These are phyloP conservation scores for Percopsis transmontana DNA, from an alignment of 2,113 vertebrate species.

Conservation along the genomic window DNA sequence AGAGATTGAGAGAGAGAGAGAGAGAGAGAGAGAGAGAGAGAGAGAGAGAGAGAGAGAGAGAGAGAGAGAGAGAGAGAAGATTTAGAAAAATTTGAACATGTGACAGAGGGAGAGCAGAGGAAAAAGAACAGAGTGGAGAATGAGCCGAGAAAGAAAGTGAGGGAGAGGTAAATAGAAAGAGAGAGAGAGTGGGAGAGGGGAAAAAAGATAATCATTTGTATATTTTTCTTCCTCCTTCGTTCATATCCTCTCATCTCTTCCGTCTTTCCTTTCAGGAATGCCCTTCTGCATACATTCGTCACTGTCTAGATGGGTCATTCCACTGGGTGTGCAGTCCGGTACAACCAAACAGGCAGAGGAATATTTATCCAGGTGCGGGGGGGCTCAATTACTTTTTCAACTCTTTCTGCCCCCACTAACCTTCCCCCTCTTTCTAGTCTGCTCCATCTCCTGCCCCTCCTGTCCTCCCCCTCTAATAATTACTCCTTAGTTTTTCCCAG, in stretches of 20 bases:
- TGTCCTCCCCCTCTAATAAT: slow-evolving; percentile 10
- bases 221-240: neutral
- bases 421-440: slow-evolving; percentile 20
- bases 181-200: slow-evolving; percentile 4
- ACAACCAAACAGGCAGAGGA: neutral
- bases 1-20: no score
- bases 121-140: neutral
- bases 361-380: neutral
- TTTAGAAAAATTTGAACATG: slow-evolving; percentile 40
- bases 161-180: neutral
- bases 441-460: slow-evolving; percentile 5
- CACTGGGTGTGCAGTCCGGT: slow-evolving; percentile 5
- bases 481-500: neutral
- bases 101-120: neutral
- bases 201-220: slow-evolving; percentile 3
- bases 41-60: neutral
- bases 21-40: no score
- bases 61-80: neutral
- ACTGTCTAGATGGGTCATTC: slow-evolving; percentile 23
- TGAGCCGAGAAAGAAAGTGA: neutral
- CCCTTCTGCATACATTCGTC: slow-evolving; percentile 31
- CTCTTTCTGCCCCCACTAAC: slow-evolving; percentile 1
- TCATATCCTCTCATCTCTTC: neutral
- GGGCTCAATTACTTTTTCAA: neutral
- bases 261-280: neutral